Evolutionary conservation across 2,888 invertebrate genomes (phyloP), one percentile per base, ranked within the genome.

Genomic region (Ditylenchus weischeri): DNA sequence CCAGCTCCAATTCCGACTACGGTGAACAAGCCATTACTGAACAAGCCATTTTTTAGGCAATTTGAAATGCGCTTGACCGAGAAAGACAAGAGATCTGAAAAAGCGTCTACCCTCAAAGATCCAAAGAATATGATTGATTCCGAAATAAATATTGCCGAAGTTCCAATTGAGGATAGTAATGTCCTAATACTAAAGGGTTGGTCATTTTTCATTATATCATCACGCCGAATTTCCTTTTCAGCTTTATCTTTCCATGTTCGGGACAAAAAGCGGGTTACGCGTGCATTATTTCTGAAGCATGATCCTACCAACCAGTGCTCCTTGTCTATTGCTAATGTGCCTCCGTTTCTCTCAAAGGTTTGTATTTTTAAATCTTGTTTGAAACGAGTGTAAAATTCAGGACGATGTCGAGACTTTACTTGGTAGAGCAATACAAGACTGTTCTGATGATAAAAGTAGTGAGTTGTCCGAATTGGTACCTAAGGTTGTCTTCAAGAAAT

Each of bases 291-390:
- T 19, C 54, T 66, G 43, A 66, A 66, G 35, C 29, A 54, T 38
- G 62, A 49, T 48, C 19, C 62, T 8, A 62, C 43, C 11, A 21
- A 66, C 35, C 47, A 11, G 18, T 62, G 50, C 35, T 49, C 64
- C 49, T 48, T 66, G 47, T 35, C 66, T n/a, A 11, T 66, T 43
- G 35, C 64, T 8, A 66, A 62, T 18, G 62, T 66, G 11, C 66
- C 66, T 18, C 54, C 54, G n/a, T 54, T 54, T 54, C 54, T 54
- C 54, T 23, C 54, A 54, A 29, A 21, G 29, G 54, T 54, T 15
- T 5, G 54, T 18, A 29, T 54, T 21, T 54, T 29, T 11, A 11
- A 29, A 23, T 54, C 2, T 54, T 18, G 13, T 23, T 54, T 54
- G 23, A 54, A 11, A 29, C 54, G 11, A 54, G 8, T 54, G 11